Evolutionary conservation across 2,888 invertebrate species (phyloP).

Genomic region (Sclerodermus sp.): DNA sequence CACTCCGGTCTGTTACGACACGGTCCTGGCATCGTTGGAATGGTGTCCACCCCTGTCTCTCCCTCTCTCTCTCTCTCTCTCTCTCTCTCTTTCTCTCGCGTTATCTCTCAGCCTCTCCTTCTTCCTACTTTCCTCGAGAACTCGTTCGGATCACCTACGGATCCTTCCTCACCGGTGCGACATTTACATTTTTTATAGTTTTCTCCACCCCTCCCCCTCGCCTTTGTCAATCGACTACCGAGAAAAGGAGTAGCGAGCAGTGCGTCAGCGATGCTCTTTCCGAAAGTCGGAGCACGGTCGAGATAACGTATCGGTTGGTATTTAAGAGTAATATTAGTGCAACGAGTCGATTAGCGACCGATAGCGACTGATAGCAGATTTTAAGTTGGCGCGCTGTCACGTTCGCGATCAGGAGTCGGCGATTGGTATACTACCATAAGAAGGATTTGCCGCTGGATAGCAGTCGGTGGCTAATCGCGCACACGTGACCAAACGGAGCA

Average conservation of each 20-base stretch:
- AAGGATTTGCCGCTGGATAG: conserved; percentile 31
- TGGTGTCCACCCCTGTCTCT: conserved; percentile 42
- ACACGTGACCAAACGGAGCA: conserved; percentile 4
- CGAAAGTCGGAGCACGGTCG: conserved; percentile 49
- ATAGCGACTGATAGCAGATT: conserved; percentile 50
- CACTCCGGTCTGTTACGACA: conserved; percentile 56
- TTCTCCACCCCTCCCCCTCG: no score
- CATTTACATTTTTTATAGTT: no score
- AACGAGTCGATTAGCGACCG: conserved; percentile 49
- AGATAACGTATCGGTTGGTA: conserved; percentile 49
- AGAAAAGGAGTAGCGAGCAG: not conserved
- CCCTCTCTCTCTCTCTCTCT: conserved; percentile 4
- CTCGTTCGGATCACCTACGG: no score
- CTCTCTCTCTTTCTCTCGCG: conserved; percentile 4
- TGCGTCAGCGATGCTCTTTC: conserved; percentile 43
- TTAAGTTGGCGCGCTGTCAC: conserved; percentile 42
- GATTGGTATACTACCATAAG: no score
- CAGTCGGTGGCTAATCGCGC: conserved; percentile 26
- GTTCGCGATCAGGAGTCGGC: conserved; percentile 17
- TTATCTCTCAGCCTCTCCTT: conserved; percentile 9
- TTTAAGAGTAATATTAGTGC: conserved; percentile 56
- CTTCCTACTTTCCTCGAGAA: conserved; percentile 10
- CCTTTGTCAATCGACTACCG: no score
- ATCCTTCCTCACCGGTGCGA: no score
- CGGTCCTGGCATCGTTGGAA: conserved; percentile 56